A percentile compares a stretch with the other conserved stretches of the same genome.
Evolutionary conservation across 2,888 invertebrate species (phyloP).

Genomic region (Drosophila nigricruria): DNA sequence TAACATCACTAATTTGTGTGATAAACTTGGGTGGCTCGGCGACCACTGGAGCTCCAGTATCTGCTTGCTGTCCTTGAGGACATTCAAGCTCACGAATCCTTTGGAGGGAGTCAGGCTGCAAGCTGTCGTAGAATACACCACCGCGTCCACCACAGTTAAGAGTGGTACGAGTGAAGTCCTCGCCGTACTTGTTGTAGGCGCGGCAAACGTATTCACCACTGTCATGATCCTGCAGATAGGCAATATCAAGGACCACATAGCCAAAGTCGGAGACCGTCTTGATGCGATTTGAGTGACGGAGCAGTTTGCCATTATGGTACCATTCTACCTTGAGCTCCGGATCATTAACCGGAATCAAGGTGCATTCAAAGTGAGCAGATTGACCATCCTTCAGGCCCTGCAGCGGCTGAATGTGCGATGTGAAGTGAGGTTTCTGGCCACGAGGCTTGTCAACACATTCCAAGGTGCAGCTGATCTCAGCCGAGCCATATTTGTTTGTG

Average conservation of each 20-base stretch:
- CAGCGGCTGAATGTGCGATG: constrained; percentile 93
- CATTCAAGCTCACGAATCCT: constrained; percentile 95
- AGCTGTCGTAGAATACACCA: constrained; percentile 94
- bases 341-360: constrained; percentile 96
- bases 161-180: constrained; percentile 94
- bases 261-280: constrained; percentile 98
- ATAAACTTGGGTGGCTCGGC: constrained; percentile 95
- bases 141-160: constrained; percentile 93
- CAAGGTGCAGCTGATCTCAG: constrained; percentile 93
- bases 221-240: constrained; percentile 97
- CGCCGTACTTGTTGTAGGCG: constrained; percentile 96
- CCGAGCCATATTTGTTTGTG: constrained; percentile 94
- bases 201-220: constrained; percentile 97
- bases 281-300: constrained; percentile 95
- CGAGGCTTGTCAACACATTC: constrained; percentile 93
- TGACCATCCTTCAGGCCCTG: constrained; percentile 96
- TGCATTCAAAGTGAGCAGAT: constrained; percentile 97
- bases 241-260: constrained; percentile 96
- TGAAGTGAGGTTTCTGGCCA: constrained; percentile 95
- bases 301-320: constrained; percentile 96
- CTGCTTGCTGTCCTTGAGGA: constrained; percentile 87
- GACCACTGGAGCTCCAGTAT: constrained; percentile 88
- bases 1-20: constrained; percentile 93
- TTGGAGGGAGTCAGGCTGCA: constrained; percentile 96
- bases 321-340: constrained; percentile 97